A percentile compares a stretch with the other conserved stretches of the same genome.
Conservation (phyloP, 2,797 vertebrate species). For the Microchirus variegatus region DNA sequence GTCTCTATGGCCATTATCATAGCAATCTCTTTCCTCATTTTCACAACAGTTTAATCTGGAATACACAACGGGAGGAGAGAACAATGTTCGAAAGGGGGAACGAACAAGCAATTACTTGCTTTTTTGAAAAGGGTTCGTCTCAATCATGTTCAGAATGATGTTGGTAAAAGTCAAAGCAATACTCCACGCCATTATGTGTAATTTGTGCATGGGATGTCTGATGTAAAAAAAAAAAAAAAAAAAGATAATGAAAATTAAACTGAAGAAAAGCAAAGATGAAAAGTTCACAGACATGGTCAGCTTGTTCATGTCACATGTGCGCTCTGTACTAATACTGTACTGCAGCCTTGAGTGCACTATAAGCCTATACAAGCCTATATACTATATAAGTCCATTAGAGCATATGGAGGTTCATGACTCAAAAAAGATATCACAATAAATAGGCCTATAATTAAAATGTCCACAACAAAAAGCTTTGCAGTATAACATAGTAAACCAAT, state of each 20-base stretch:
- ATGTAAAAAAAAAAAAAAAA: background rate
- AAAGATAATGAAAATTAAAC: background rate
- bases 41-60: background rate
- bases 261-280: background rate
- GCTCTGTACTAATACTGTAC: too few species aligned
- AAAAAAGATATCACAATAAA: too few species aligned
- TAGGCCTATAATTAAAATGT: too few species aligned
- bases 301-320: too few species aligned
- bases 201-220: constrained; percentile 19
- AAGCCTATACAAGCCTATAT: too few species aligned
- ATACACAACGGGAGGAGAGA: background rate
- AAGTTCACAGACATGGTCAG: too few species aligned
- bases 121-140: constrained; percentile 1
- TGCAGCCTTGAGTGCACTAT: too few species aligned
- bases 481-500: too few species aligned
- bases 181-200: background rate
- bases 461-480: too few species aligned
- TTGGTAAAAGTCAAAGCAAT: background rate
- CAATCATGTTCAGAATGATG: constrained; percentile 11
- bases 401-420: too few species aligned
- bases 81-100: background rate
- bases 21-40: background rate
- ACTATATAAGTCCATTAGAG: too few species aligned
- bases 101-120: background rate
- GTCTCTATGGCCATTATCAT: constrained; percentile 11